Base-by-base conservation (phyloP, 2,113 vertebrate genomes). In the Chloropsis hardwickii region DNA sequence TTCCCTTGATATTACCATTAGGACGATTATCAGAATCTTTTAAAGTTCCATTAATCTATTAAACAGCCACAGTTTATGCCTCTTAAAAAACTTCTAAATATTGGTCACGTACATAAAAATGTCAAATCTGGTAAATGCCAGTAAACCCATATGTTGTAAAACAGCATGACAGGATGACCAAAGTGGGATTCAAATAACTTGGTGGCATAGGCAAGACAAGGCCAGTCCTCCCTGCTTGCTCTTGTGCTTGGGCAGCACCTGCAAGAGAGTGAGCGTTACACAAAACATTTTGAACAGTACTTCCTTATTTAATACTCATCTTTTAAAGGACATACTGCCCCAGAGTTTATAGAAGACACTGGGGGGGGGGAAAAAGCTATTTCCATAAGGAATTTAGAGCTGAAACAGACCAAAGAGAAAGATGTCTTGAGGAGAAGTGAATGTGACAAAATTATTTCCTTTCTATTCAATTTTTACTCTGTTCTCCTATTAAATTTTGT, bases 141-240 rank as follows among this genome's bases (percentile, higher is more conserved):
- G 31, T 47, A 60, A 86, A 86, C 4, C 6, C 2, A 8, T 12
- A 22, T 18, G 9, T 50, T 62, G n/a, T 48, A 79, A 50, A 66
- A 47, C 11, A 40, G 27, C 0, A 1, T 44, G 28, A 66, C 0
- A 6, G 20, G 15, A 39, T 47, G 15, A 51, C 28, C 54, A 56
- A 51, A 71, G 18, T n/a, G 14, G 2, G 28, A 27, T 48, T 64
- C 23, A 73, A 48, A 40, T 31, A 57, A 31, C 4, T 27, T 53
- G 47, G 10, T 48, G n/a, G 33, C 23, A 48, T 5, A 13, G 0
- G 1, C 24, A 51, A 39, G 33, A 21, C 12, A 54, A 64, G 35
- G 17, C 16, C 20, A 28, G 10, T 9, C 27, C 7, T 78, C 8
- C 29, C 19, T 50, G 10, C 17, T 47, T 0, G 0, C 17, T 65